Conservation (phyloP, 2,113 vertebrate genomes). For the Apaloderma vittatum region DNA sequence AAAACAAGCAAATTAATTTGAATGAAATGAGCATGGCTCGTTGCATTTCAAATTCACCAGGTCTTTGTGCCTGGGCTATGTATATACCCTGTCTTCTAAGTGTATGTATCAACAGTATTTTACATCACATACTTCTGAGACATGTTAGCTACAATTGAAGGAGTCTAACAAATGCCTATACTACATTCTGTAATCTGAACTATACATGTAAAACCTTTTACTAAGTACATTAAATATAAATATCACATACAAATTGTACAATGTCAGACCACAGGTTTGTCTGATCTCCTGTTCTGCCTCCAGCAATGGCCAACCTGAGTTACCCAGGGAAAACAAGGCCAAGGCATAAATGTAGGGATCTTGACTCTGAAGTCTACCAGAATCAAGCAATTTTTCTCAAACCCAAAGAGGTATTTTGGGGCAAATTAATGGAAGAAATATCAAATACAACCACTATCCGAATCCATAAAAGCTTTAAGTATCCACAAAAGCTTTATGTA, state of each 20-base stretch:
- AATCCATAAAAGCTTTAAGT: not conserved
- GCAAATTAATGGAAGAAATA: not conserved
- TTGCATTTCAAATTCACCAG: not conserved
- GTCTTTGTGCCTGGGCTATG: not conserved
- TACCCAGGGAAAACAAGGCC: not conserved
- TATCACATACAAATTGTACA: not conserved
- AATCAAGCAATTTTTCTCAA: not conserved
- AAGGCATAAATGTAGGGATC: not conserved
- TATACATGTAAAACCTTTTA: not conserved
- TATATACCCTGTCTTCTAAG: not conserved
- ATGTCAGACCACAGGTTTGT: not conserved
- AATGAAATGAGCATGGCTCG: not conserved
- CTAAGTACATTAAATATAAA: constrained; percentile 1
- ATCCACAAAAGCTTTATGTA: not conserved
- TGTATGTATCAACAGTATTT: not conserved
- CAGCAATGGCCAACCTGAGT: not conserved
- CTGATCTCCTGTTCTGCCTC: not conserved
- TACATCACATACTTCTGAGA: not conserved
- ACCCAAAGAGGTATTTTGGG: not conserved
- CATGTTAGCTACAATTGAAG: not conserved
- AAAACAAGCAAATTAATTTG: constrained; percentile 17
- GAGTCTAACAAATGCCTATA: not conserved
- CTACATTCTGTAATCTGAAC: not conserved
- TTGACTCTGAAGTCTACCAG: not conserved
- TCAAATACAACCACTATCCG: not conserved